phyloP scores from a whole-genome alignment of 2,888 invertebrate genomes.

The Idaea biselata region DNA sequence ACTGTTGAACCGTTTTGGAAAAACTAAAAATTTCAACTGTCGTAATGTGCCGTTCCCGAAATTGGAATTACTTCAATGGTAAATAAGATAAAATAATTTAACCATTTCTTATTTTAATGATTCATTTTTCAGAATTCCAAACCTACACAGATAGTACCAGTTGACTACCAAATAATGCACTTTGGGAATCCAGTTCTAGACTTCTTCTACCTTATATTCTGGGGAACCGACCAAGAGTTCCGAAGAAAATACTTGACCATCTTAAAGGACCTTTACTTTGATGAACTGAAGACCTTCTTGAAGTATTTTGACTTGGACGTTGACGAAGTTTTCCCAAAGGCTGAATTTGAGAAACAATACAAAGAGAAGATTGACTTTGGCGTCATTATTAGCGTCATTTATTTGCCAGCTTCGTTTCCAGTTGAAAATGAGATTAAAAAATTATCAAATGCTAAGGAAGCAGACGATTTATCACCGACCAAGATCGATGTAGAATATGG shows the following conservation, averaged over 20 bases:
- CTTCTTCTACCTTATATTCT: slow-evolving; percentile 26
- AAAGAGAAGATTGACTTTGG: slow-evolving; percentile 40
- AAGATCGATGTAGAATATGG: background rate
- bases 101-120: too few relatives aligned
- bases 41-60: too few relatives aligned
- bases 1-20: too few relatives aligned
- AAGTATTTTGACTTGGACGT: slow-evolving; percentile 41
- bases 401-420: slow-evolving; percentile 39
- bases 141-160: slow-evolving; percentile 34
- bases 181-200: slow-evolving; percentile 32
- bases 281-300: slow-evolving; percentile 14
- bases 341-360: slow-evolving; percentile 41
- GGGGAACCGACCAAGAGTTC: slow-evolving; percentile 24
- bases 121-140: slow-evolving; percentile 33
- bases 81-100: too few relatives aligned
- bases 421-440: slow-evolving; percentile 36
- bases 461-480: too few relatives aligned
- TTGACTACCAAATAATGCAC: slow-evolving; percentile 40
- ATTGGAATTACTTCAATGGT: too few relatives aligned
- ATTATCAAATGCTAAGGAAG: slow-evolving; percentile 22
- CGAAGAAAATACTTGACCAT: slow-evolving; percentile 36
- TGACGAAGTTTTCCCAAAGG: slow-evolving; percentile 35
- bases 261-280: slow-evolving; percentile 33
- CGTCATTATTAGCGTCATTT: slow-evolving; percentile 20
- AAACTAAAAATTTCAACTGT: too few relatives aligned